These are phyloP conservation scores for Noctua comes DNA, from an alignment of 2,888 invertebrate species.

Conservation along the genomic window DNA sequence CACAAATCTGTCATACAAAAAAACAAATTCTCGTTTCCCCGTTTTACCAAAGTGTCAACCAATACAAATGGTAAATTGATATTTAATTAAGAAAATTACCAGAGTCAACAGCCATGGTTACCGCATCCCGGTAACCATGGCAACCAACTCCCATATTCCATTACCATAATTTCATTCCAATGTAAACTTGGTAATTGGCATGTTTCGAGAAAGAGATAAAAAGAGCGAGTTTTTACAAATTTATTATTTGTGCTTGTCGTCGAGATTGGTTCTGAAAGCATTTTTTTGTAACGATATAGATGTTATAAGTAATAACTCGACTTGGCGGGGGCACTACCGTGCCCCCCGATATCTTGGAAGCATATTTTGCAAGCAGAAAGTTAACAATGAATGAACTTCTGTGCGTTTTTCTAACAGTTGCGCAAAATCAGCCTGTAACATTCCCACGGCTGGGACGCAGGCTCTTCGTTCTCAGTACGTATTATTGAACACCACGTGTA, in stretches of 20 bases:
- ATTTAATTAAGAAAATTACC: constrained; percentile 51
- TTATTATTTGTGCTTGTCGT: constrained; percentile 54
- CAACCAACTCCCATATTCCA: constrained; percentile 17
- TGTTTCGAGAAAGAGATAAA: constrained; percentile 24
- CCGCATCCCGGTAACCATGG: constrained; percentile 24
- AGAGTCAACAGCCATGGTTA: neutral
- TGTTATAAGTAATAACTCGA: constrained; percentile 5
- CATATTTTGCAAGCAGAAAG: neutral
- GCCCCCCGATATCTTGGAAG: neutral
- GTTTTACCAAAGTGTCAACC: constrained; percentile 29
- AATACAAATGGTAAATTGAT: constrained; percentile 56
- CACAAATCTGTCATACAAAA: constrained; percentile 6
- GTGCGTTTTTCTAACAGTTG: neutral
- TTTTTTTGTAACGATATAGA: constrained; percentile 18
- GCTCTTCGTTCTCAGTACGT: neutral
- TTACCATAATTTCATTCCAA: constrained; percentile 35
- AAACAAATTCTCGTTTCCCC: neutral
- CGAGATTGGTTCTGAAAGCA: constrained; percentile 53
- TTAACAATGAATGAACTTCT: neutral
- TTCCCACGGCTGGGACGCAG: neutral
- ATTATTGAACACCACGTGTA: neutral
- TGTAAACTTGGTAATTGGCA: constrained; percentile 33
- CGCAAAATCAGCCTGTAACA: neutral
- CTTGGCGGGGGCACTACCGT: too few species aligned
- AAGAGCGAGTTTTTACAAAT: neutral